Evolutionary conservation across 2,797 vertebrate genomes (phyloP).

Genomic region (Pseudochirops corinnae): DNA sequence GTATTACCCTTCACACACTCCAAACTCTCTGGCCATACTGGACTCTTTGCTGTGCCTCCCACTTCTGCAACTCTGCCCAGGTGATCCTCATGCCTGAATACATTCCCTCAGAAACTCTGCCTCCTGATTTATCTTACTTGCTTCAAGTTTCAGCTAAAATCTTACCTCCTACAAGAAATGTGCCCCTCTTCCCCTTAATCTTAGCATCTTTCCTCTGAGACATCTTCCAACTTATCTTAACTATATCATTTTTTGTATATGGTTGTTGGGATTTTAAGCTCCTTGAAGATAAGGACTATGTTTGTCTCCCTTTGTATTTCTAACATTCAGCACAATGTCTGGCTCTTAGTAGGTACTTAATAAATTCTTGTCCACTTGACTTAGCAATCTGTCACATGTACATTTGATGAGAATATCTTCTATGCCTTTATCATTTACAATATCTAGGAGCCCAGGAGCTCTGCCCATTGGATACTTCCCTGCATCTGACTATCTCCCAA

Average conservation of each 20-base stretch:
- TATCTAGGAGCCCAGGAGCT: neutral
- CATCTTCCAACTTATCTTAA: neutral
- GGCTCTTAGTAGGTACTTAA: neutral
- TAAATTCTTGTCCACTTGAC: neutral
- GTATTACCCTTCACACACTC: neutral
- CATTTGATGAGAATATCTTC: neutral
- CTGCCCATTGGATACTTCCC: neutral
- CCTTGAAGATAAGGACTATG: neutral
- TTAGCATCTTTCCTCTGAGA: neutral
- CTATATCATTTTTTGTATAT: neutral
- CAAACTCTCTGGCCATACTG: neutral
- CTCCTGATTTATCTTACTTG: neutral
- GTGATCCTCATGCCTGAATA: neutral
- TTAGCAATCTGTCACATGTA: neutral
- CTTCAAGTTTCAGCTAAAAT: neutral
- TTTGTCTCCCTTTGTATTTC: neutral
- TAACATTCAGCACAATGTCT: neutral
- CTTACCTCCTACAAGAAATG: neutral
- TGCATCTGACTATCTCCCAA: neutral
- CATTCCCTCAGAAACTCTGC: neutral
- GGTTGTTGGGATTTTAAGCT: neutral
- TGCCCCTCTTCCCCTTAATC: neutral
- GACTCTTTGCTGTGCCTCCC: neutral
- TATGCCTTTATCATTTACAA: neutral
- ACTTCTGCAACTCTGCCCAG: neutral